A percentile compares a stretch with the other conserved stretches of the same genome.
These are phyloP conservation scores for Ptychochromis oligacanthus DNA, from an alignment of 2,113 vertebrate species.

Conservation along the genomic window DNA sequence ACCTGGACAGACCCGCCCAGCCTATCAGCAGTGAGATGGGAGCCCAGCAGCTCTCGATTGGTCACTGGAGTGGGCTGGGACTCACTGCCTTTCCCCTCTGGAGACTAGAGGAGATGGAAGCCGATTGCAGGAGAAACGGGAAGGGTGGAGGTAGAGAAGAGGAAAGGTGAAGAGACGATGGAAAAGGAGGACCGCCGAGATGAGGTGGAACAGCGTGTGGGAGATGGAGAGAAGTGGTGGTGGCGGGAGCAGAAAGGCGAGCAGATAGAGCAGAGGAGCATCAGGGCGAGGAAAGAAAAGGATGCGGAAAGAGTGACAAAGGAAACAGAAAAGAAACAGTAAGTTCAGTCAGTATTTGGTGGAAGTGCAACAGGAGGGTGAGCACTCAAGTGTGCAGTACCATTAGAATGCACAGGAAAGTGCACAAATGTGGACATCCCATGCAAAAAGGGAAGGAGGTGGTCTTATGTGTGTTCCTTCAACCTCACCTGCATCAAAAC, in stretches of 20 bases:
- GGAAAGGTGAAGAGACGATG: neutral
- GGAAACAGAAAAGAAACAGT: constrained; percentile 55
- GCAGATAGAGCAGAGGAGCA: constrained; percentile 38
- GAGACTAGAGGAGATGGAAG: constrained; percentile 77
- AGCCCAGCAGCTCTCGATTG: constrained; percentile 86
- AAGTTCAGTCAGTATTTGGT: constrained; percentile 51
- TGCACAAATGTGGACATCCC: neutral
- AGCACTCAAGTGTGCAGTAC: constrained; percentile 5
- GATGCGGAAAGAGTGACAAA: constrained; percentile 13
- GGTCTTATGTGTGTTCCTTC: neutral
- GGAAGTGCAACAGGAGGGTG: constrained; percentile 31
- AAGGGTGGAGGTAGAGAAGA: constrained; percentile 1
- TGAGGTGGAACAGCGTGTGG: neutral
- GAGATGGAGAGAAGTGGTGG: neutral
- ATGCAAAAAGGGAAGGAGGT: neutral
- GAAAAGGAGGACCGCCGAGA: neutral
- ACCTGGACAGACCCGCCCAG: constrained; percentile 88
- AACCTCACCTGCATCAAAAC: neutral
- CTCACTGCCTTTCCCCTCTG: constrained; percentile 86
- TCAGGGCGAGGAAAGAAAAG: neutral
- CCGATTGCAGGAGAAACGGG: constrained; percentile 52
- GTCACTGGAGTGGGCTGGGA: constrained; percentile 85
- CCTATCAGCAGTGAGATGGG: constrained; percentile 87
- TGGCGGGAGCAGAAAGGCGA: neutral
- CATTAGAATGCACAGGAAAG: neutral